Base-by-base conservation (phyloP, 2,113 vertebrate genomes). In the Phyllostomus hastatus region DNA sequence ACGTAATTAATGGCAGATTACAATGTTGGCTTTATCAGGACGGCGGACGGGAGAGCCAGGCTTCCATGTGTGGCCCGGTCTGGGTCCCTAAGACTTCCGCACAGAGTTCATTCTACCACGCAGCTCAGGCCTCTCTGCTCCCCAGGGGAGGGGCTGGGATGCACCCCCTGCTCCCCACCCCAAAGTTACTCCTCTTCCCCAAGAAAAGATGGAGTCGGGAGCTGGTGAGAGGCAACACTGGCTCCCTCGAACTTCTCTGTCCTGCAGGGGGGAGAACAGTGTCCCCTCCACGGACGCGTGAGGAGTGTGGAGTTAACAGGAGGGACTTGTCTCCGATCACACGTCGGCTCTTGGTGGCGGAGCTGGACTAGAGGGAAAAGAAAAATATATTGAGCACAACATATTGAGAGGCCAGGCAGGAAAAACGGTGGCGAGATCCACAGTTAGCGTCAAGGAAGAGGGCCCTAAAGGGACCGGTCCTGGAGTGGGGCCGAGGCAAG, bases 261-360 rank as follows among this genome's bases (percentile, higher is more conserved):
- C 73, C 46, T 35, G 64, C 24, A 16, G 54, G 22, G 14, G 35
- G 14, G 48, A 57, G 57, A 33, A 15, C 69, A 5, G 26, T 24
- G 48, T 33, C 24, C 10, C 5, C 57, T 8, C 89, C 2, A 0
- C 1, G 76, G 84, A 9, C 24, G 2, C 48, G n/a, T 8, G 10
- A 43, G 59, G 59, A 59, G 33, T 6, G 17, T 0, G 1, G 15
- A 46, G 41, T 67, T 38, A 57, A 72, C 76, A 8, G 54, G 33
- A 59, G 69, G 31, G 15, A n/a, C 69, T 7, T 5, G 16, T n/a
- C 78, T 83, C 69, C 3, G 69, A 26, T 66, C 73, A 10, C 66
- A 1, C 0, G 1, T 19, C 9, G 69, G 57, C 81, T 57, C 46
- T 16, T 4, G 15, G 67, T 7, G 8, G 38, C 20, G 20, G 87